Percentiles rank a stretch among this genome's conserved stretches.
These are phyloP conservation scores for Upupa epops DNA, from an alignment of 2,113 vertebrate genomes.

Conservation along the genomic window DNA sequence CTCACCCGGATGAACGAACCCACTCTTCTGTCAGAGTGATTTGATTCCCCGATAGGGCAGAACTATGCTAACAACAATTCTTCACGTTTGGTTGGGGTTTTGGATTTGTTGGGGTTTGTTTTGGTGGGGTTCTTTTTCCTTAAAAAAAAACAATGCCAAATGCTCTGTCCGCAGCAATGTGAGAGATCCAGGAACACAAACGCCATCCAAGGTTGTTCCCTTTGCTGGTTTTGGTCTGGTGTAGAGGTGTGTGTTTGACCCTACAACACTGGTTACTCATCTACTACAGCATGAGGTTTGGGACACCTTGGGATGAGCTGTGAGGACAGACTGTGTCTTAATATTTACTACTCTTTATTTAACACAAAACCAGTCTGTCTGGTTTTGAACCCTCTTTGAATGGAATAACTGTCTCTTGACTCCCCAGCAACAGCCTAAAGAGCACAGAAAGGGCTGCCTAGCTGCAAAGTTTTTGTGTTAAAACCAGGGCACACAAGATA, in stretches of 20 bases:
- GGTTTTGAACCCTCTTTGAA: not conserved
- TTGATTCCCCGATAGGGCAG: not conserved
- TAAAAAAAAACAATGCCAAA: too few species aligned
- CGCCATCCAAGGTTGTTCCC: too few species aligned
- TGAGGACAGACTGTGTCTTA: not conserved
- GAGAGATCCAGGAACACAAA: not conserved
- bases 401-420: not conserved
- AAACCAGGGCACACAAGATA: not conserved
- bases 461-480: not conserved
- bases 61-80: too few species aligned
- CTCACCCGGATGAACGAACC: accelerated
- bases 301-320: not conserved
- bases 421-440: not conserved
- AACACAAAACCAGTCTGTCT: not conserved
- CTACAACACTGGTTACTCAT: not conserved
- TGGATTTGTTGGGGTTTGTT: too few species aligned
- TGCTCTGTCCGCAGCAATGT: not conserved
- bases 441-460: not conserved
- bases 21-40: not conserved
- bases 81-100: too few species aligned
- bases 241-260: not conserved
- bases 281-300: not conserved
- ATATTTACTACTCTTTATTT: not conserved
- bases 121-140: not conserved
- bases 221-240: not conserved